Conservation (phyloP, 2,797 vertebrate species). For the Orestias chungarensis region DNA sequence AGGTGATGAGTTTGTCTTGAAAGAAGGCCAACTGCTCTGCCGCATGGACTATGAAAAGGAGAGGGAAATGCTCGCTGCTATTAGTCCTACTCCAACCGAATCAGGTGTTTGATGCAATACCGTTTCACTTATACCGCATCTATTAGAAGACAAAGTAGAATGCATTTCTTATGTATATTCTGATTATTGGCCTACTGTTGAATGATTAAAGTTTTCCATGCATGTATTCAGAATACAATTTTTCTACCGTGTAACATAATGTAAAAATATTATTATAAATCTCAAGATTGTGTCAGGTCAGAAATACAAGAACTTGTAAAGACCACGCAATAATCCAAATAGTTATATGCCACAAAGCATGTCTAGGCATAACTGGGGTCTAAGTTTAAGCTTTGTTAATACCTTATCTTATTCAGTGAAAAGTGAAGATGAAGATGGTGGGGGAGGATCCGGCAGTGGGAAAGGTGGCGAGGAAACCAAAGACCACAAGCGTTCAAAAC, state of each 20-base stretch:
- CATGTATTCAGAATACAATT: neutral
- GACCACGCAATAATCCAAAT: neutral
- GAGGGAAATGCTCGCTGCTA: slow-evolving; percentile 88
- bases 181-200: neutral
- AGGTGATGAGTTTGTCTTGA: slow-evolving; percentile 92
- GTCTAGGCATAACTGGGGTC: neutral
- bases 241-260: neutral
- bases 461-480: slow-evolving; percentile 86
- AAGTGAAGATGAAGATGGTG: slow-evolving; percentile 91
- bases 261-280: neutral
- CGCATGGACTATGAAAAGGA: slow-evolving; percentile 93
- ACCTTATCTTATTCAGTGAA: slow-evolving; percentile 78
- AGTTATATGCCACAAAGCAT: neutral
- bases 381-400: slow-evolving; percentile 32
- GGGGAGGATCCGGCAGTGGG: slow-evolving; percentile 79
- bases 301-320: neutral
- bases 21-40: slow-evolving; percentile 91
- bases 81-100: slow-evolving; percentile 88
- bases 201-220: neutral
- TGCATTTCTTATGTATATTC: neutral
- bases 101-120: slow-evolving; percentile 76
- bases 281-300: neutral
- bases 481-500: slow-evolving; percentile 89
- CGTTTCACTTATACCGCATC: slow-evolving; percentile 1
- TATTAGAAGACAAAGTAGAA: neutral